A percentile compares a stretch with the other conserved stretches of the same genome.
phyloP scores from a whole-genome alignment of 2,888 invertebrate genomes.

The Drepana falcataria region DNA sequence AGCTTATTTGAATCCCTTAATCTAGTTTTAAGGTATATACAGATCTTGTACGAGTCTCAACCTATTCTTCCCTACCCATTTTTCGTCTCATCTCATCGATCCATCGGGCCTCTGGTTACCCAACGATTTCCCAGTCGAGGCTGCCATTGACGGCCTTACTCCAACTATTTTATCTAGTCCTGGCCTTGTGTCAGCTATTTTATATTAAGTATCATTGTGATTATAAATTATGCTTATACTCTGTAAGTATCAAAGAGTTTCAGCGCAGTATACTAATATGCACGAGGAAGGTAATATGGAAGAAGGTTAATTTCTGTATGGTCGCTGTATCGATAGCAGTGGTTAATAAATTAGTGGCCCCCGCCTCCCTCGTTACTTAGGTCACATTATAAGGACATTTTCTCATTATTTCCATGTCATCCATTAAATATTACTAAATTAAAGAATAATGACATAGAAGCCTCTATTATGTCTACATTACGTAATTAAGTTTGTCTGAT shows the following conservation, averaged over 20 bases:
- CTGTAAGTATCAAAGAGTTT: conserved; percentile 38
- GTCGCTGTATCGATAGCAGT: conserved; percentile 58
- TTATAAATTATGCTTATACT: no score
- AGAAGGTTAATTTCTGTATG: conserved; percentile 71
- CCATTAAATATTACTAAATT: conserved; percentile 6
- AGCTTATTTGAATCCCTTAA: no score
- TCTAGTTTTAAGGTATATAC: no score
- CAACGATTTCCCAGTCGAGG: no score
- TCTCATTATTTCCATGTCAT: conserved; percentile 44
- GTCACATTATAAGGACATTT: conserved; percentile 36
- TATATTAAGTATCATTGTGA: no score
- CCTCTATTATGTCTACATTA: neutral
- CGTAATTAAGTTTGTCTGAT: neutral
- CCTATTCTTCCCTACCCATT: no score
- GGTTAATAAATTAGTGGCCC: conserved; percentile 73
- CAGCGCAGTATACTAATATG: conserved; percentile 40
- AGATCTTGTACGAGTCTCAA: no score
- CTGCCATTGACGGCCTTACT: no score
- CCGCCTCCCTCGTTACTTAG: conserved; percentile 57
- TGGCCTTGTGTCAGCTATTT: no score
- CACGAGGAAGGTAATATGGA: conserved; percentile 62
- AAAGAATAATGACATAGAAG: neutral
- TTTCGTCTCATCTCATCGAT: no score
- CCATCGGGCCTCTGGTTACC: no score
- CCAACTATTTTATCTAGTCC: no score